Evolutionary conservation across 1,140 invertebrate genomes (phyloP), one percentile per base, ranked within the genome.

Genomic region (Drosophila arizonae): DNA sequence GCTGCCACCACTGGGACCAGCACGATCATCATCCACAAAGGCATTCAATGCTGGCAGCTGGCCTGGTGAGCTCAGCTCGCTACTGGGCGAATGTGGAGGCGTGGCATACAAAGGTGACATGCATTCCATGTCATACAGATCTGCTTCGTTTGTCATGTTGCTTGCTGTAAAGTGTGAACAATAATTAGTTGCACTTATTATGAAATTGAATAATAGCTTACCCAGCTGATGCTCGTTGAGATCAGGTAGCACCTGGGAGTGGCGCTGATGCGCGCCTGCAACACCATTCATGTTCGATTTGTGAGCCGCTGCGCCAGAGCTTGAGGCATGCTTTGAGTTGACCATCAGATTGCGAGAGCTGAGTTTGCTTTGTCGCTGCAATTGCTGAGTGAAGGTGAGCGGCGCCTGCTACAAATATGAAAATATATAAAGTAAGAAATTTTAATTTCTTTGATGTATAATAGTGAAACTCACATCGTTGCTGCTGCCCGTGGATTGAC

Each of bases 31-130:
- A 91, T 92, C 91, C 92, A 93, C 82, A 92, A 91, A 86, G 92
- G 90, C 33, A 92, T 92, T 86, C 84, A 93, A 68, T 86, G 93
- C 90, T 81, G 93, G 54, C 90, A 93, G 81, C 92, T 92, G 92
- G 2, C 92, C 92, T 0, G 93, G 93, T 50, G 93, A 93, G 68
- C 93, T 92, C 15, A 93, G 66, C 30, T 96, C 95, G 91, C 95
- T 95, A 70, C 95, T 93, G n/a, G 96, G 96, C 54, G 96, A 97
- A 61, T 96, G 94, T 1, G 96, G 95, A 11, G 96, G 96, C 54
- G 96, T 96, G 2, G 96, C 96, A 84, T 97, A 97, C 30, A 97
- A 94, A 1, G 96, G 97, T 76, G 93, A 93, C 69, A 92, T 90
- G 74, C 91, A 92, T 48, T 91, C 91, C 90, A 92, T 91, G 41